Conservation (phyloP, 2,113 vertebrate genomes). For the Lophochroa leadbeateri region DNA sequence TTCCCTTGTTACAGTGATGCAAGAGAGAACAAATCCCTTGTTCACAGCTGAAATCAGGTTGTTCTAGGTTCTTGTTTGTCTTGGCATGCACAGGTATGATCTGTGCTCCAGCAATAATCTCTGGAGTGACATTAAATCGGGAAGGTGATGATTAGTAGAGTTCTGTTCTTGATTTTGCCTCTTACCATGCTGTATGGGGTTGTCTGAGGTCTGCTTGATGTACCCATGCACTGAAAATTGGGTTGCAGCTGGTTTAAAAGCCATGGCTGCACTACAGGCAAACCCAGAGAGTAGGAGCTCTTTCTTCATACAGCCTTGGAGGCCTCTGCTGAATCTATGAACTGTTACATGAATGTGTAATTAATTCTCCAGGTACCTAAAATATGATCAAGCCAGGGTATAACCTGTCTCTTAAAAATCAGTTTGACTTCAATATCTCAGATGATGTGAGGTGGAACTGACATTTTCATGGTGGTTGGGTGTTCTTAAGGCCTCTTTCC, state of each 20-base stretch:
- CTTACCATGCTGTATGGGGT: background rate
- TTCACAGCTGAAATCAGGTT: background rate
- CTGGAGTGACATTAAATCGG: background rate
- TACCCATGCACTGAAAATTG: background rate
- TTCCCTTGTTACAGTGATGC: background rate
- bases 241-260: background rate
- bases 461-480: background rate
- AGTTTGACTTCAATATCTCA: background rate
- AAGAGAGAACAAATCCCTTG: background rate
- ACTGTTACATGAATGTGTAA: background rate
- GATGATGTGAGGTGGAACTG: background rate
- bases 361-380: background rate
- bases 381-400: background rate
- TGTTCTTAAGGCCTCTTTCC: background rate
- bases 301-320: background rate
- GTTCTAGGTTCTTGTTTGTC: background rate
- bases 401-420: background rate
- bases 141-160: background rate
- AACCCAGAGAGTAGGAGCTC: background rate
- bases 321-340: background rate
- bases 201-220: background rate
- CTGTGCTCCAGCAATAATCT: background rate
- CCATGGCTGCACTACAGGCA: background rate
- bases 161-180: background rate
- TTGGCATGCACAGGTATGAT: background rate